Evolutionary conservation across 2,797 vertebrate genomes (phyloP).

Genomic region (Spinus olivaceus): DNA sequence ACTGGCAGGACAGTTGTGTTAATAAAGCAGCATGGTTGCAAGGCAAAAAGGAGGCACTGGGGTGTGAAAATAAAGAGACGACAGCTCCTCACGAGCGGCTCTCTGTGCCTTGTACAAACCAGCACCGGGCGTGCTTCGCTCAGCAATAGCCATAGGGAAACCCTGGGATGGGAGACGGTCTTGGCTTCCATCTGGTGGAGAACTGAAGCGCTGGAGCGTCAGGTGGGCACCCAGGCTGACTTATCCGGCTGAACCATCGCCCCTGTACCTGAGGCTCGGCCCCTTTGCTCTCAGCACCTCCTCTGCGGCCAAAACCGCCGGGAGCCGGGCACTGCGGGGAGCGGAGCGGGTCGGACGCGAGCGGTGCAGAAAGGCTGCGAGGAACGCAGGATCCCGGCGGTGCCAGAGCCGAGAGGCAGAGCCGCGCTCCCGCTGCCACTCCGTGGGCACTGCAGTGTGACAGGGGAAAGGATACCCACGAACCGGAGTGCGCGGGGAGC

Average conservation of each 20-base stretch:
- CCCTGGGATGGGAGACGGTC: neutral
- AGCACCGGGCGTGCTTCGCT: rapidly evolving
- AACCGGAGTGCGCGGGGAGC: rapidly evolving
- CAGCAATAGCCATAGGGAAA: rapidly evolving
- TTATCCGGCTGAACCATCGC: rapidly evolving
- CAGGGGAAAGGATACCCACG: rapidly evolving
- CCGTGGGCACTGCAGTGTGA: rapidly evolving
- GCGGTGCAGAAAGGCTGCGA: rapidly evolving
- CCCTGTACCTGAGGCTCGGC: neutral
- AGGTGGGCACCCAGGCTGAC: rapidly evolving
- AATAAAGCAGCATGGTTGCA: neutral
- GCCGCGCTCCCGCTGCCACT: neutral
- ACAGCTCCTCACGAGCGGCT: neutral
- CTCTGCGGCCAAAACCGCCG: rapidly evolving
- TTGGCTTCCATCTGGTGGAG: conserved; percentile 44
- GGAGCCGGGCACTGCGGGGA: rapidly evolving
- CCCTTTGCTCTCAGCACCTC: neutral
- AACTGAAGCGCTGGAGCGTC: neutral
- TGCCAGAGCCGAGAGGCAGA: neutral
- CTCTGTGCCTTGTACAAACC: rapidly evolving
- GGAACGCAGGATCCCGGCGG: neutral
- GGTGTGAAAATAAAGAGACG: neutral
- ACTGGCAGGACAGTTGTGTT: neutral
- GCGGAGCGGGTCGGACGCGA: neutral
- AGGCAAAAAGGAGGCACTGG: neutral